phyloP scores from a whole-genome alignment of 2,888 invertebrate species.

The Colletes collaris region DNA sequence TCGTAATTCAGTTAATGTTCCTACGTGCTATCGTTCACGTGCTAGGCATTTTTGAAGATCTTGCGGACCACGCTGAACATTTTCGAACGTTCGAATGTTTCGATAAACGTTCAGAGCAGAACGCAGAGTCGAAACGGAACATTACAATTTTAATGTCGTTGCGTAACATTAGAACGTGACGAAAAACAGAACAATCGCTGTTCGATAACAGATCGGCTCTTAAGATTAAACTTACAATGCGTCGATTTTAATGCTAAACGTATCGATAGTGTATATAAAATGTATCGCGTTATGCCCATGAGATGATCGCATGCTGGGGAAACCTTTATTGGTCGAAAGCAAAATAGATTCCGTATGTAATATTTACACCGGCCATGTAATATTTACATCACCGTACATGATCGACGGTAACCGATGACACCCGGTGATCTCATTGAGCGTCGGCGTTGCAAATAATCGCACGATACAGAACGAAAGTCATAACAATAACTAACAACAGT shows the following conservation, averaged over 20 bases:
- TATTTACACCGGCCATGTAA: conserved; percentile 33
- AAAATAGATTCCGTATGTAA: conserved; percentile 16
- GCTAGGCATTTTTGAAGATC: not conserved
- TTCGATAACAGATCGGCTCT: not conserved
- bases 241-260: conserved; percentile 21
- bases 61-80: not conserved
- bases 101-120: not conserved
- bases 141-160: conserved; percentile 31
- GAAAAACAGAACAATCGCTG: conserved; percentile 31
- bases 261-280: conserved; percentile 36
- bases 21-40: not conserved
- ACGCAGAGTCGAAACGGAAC: conserved; percentile 25
- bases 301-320: conserved; percentile 12
- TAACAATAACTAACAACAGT: conserved; percentile 48
- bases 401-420: conserved; percentile 8
- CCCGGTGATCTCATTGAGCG: conserved; percentile 9
- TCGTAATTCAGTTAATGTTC: conserved; percentile 30
- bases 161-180: conserved; percentile 36
- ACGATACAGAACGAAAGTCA: conserved; percentile 29
- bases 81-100: not conserved
- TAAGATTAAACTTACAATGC: conserved; percentile 42
- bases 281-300: conserved; percentile 34
- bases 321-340: conserved; percentile 28
- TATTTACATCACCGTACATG: conserved; percentile 9
- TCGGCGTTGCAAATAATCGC: conserved; percentile 28